phyloP scores from a whole-genome alignment of 2,113 vertebrate genomes.

The Aphelocoma coerulescens region DNA sequence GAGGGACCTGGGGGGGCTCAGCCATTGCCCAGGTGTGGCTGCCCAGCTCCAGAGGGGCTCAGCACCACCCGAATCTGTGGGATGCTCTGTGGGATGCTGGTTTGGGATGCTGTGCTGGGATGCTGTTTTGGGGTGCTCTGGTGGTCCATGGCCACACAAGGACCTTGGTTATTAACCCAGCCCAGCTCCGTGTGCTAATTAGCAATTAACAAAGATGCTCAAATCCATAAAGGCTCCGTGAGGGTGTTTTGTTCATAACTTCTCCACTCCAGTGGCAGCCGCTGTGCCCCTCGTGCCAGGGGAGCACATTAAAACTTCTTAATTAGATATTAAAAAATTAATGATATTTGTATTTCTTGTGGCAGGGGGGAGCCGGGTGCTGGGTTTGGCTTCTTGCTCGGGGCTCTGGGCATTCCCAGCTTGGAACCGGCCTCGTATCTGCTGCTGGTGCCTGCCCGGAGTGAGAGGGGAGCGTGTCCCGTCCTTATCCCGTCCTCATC shows the following conservation, averaged over 20 bases:
- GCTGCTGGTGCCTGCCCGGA: rapidly evolving
- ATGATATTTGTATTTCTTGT: not conserved
- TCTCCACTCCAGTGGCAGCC: not conserved
- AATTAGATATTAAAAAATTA: not conserved
- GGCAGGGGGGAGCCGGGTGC: not conserved
- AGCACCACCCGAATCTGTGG: rapidly evolving
- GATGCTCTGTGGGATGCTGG: not conserved
- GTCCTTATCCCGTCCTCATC: not conserved
- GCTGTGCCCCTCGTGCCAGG: rapidly evolving
- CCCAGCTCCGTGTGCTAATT: not conserved
- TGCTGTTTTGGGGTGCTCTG: rapidly evolving
- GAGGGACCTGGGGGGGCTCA: not conserved
- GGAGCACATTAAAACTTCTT: not conserved
- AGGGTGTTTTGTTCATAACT: not conserved
- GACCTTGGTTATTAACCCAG: not conserved
- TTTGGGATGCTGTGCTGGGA: not conserved
- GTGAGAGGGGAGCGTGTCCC: not conserved
- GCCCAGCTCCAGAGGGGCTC: not conserved
- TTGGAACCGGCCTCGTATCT: not conserved
- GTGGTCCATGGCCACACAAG: rapidly evolving
- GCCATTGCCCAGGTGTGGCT: not conserved
- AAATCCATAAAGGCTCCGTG: rapidly evolving
- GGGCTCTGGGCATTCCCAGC: not conserved
- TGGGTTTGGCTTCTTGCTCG: not conserved
- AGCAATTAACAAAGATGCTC: not conserved